Evolutionary conservation across 2,888 invertebrate genomes (phyloP).

Genomic region (Chromoteleia sp.): DNA sequence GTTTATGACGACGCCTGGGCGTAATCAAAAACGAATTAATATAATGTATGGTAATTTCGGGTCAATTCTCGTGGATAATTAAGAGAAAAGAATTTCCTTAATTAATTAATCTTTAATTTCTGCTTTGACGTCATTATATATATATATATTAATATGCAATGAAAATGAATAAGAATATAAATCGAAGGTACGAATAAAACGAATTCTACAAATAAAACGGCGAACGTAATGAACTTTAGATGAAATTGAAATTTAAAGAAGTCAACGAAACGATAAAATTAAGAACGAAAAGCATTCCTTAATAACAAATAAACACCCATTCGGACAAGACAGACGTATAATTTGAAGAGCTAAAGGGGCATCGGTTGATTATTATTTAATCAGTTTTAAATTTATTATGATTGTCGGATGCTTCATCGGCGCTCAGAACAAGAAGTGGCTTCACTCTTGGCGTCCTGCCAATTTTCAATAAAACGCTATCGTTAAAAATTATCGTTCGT

Average conservation of each 20-base stretch:
- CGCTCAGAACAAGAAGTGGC: constrained; percentile 36
- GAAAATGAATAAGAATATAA: neutral
- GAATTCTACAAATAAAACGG: neutral
- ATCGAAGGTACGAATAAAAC: no score
- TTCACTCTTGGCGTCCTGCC: constrained; percentile 38
- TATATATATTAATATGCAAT: no score
- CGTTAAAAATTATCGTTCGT: constrained; percentile 60
- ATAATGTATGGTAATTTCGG: constrained; percentile 9
- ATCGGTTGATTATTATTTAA: constrained; percentile 31
- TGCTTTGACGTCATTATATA: no score
- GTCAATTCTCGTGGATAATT: neutral
- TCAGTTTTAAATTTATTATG: constrained; percentile 33
- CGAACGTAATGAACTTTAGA: neutral
- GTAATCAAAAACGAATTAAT: constrained; percentile 6
- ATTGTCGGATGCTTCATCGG: constrained; percentile 36
- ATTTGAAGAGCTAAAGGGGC: constrained; percentile 13
- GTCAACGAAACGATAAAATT: constrained; percentile 13
- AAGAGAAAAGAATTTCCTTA: neutral
- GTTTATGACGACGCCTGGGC: neutral
- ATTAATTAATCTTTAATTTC: no score
- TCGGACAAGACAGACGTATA: constrained; percentile 10
- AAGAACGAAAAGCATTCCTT: constrained; percentile 3
- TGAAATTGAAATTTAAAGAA: neutral
- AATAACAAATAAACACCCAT: constrained; percentile 20
- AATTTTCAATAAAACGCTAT: constrained; percentile 58